Evolutionary conservation across 2,888 invertebrate genomes (phyloP), one percentile per base, ranked within the genome.

Genomic region (Sericinus montela): DNA sequence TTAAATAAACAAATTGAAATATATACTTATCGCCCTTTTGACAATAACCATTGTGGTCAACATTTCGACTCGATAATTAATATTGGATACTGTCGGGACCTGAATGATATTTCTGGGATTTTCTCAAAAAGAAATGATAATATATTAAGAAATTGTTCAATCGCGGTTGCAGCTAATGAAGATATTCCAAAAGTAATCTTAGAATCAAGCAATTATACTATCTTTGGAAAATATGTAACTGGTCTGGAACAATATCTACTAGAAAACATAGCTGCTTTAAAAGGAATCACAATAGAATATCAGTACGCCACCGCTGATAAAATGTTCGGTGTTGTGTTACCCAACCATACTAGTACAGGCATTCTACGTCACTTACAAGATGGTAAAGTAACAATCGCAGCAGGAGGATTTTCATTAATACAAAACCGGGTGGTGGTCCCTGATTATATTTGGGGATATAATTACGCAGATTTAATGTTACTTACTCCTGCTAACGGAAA

Each of bases 241-340:
- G 79, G 75, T 9, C 48, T 75, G 38, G 82, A 82, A 53, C 76
- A 80, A 51, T 73, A 63, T 44, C 50, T 82, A 9, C 53, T 82
- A 4, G 62, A 68, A 32, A 70, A 60, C 4, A 66, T 77, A 38
- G 71, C 74, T 28, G 29, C 57, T 13, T 52, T 52, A 6, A 67
- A 70, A 56, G 64, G 63, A 1, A 56, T 75, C 45, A 36, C 42
- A 9, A 42, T 79, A n/a, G 44, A 70, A 6, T 75, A 72, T 36
- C 52, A 56, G 36, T 51, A 58, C 7, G 45, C 59, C 1, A 40
- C 53, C n/a, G 43, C 35, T 11, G 54, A 65, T 4, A 41, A 52
- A 41, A 51, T 55, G 1, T 60, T 60, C 48, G 77, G 78, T 1
- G 53, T 69, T 4, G 65, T 80, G 23, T 58, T 76, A 51, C 54